Percentiles rank a stretch among this genome's conserved stretches.
Evolutionary conservation across 2,888 invertebrate species (phyloP).

Genomic region (Catonia carolina): DNA sequence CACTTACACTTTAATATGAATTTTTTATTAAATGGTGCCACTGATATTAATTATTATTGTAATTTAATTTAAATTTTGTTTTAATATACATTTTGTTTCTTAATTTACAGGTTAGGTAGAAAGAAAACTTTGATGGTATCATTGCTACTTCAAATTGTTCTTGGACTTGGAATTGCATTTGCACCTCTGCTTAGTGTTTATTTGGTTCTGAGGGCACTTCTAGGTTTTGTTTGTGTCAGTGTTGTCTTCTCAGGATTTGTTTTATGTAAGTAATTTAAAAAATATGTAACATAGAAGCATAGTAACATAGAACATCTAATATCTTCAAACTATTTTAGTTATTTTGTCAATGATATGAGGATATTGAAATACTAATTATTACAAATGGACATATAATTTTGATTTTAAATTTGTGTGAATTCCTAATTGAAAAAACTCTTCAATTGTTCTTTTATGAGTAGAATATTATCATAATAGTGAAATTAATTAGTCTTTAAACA

Average conservation of each 20-base stretch:
- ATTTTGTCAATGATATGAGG: neutral
- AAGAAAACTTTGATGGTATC: constrained; percentile 68
- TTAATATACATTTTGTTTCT: neutral
- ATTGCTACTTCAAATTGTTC: constrained; percentile 58
- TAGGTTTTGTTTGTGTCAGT: constrained; percentile 73
- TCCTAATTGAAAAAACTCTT: too few species aligned
- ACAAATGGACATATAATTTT: neutral
- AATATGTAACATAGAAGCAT: neutral
- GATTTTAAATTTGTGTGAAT: too few species aligned
- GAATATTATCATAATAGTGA: too few species aligned
- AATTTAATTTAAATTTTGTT: too few species aligned
- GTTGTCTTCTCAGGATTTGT: constrained; percentile 77
- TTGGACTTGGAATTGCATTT: constrained; percentile 61
- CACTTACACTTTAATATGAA: too few species aligned
- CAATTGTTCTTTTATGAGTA: too few species aligned
- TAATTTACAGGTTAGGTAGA: constrained; percentile 55
- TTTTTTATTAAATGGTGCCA: too few species aligned
- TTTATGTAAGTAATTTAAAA: constrained; percentile 44
- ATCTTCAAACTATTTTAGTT: neutral
- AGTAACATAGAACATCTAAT: neutral
- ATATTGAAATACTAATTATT: neutral
- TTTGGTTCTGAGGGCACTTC: constrained; percentile 57
- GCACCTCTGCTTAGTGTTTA: constrained; percentile 65
- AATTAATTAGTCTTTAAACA: too few species aligned
- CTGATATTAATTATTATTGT: too few species aligned